Base-by-base conservation (phyloP, 1,140 invertebrate genomes). In the Ladona fulva region DNA sequence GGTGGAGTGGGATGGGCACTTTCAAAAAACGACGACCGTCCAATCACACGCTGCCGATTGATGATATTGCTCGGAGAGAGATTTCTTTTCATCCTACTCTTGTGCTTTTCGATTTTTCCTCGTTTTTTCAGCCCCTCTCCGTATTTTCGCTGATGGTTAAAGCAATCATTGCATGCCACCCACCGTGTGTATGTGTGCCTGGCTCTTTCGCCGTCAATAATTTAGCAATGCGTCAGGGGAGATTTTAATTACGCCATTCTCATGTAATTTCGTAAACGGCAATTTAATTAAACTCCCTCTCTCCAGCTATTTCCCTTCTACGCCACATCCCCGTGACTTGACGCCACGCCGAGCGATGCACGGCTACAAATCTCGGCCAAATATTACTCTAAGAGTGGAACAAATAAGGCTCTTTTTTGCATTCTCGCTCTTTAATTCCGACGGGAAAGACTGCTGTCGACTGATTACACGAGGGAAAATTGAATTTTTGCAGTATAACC, bases 231-330 rank as follows among this genome's bases (percentile, higher is more conserved):
- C 52, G 52, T 66, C 16, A 66, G 52, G 52, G 52, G 52, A 22
- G 52, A 66, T 66, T 66, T 66, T 66, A 66, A 66, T 66, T 66
- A 66, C 52, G 52, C 52, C 52, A 66, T 66, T 66, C 52, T 66
- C 52, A 66, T 22, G 52, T 66, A 66, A 66, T 66, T 66, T 66
- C 52, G 52, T 66, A 66, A 66, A 66, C 52, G 16, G n/a, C 14
- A 66, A 66, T 66, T 66, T 66, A 66, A 66, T 66, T 66, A 66
- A 66, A 66, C 52, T 66, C 12, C 52, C 52, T 22, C 52, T 22
- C 16, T 22, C 52, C 52, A 66, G 16, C 52, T 1, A 16, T 3
- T 12, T 3, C 3, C 3, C 52, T 19, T 52, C 44, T 37, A 37
- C 8, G 1, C 8, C 29, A 37, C 29, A 1, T 1, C 29, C 29